Evolutionary conservation across 2,113 vertebrate genomes (phyloP).

Genomic region (Cyrtonyx montezumae): DNA sequence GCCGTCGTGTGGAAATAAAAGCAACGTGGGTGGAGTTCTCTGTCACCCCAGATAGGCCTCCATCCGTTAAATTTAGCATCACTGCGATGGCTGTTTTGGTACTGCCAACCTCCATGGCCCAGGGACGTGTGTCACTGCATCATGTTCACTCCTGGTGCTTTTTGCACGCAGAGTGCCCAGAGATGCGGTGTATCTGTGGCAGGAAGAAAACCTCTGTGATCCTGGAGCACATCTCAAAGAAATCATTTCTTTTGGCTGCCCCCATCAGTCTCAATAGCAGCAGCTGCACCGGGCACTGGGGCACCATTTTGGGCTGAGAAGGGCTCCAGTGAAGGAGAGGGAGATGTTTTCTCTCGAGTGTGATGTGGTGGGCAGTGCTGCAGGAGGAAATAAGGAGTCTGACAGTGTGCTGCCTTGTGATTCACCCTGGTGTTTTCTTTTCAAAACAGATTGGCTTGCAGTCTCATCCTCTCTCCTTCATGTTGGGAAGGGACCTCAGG

Average conservation of each 20-base stretch:
- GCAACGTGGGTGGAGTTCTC: not conserved
- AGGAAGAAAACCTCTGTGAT: not conserved
- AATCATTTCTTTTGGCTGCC: not conserved
- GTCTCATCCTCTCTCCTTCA: fast-evolving
- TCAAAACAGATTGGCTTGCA: no score
- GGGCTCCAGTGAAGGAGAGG: fast-evolving
- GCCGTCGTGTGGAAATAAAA: not conserved
- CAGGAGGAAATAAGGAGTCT: not conserved
- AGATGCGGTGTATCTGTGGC: fast-evolving
- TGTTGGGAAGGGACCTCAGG: not conserved
- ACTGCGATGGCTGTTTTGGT: not conserved
- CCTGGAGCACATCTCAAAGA: not conserved
- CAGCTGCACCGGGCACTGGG: not conserved
- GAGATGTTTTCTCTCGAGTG: not conserved
- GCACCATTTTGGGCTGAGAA: not conserved
- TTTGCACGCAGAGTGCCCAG: not conserved
- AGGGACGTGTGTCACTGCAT: no score
- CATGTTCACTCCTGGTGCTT: not conserved
- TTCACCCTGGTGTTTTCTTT: not conserved
- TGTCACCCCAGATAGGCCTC: fast-evolving
- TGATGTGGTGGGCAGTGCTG: fast-evolving
- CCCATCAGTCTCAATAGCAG: not conserved
- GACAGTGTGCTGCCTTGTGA: not conserved
- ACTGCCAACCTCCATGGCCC: no score
- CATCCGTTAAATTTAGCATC: not conserved